Percentiles rank a stretch among this genome's conserved stretches.
These are phyloP conservation scores for Drosophila hydei DNA, from an alignment of 1,140 invertebrate species.

Conservation along the genomic window DNA sequence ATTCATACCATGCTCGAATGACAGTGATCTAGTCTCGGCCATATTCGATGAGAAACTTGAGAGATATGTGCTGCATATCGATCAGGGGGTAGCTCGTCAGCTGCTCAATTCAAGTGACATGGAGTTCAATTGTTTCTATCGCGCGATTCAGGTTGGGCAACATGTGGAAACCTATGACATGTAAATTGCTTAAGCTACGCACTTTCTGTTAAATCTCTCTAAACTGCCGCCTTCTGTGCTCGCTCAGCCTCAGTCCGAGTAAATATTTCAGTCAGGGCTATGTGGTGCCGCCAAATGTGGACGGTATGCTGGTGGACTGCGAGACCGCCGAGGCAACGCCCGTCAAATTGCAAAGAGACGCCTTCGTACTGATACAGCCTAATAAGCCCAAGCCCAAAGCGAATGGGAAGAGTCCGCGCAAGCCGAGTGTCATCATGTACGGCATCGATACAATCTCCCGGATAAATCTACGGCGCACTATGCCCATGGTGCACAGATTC, in stretches of 20 bases:
- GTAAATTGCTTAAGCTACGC: conserved; percentile 15
- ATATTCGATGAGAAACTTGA: conserved; percentile 22
- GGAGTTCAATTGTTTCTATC: conserved; percentile 46
- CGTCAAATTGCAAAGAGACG: conserved; percentile 44
- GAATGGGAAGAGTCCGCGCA: background rate
- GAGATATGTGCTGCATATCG: conserved; percentile 48
- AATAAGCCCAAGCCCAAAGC: background rate
- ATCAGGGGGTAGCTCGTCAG: conserved; percentile 29
- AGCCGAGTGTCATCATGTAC: conserved; percentile 63
- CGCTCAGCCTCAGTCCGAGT: conserved; percentile 5
- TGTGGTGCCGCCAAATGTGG: conserved; percentile 47
- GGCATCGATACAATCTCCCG: conserved; percentile 62
- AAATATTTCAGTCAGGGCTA: conserved; percentile 40
- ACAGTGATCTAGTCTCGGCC: conserved; percentile 43
- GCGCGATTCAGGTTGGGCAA: conserved; percentile 31
- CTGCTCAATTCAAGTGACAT: conserved; percentile 8
- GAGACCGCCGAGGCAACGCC: background rate
- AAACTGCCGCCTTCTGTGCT: background rate
- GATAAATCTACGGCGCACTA: conserved; percentile 82
- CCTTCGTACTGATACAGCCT: conserved; percentile 49
- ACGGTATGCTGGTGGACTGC: conserved; percentile 52
- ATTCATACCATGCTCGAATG: conserved; percentile 53
- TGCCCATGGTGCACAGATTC: conserved; percentile 53
- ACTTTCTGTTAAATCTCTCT: background rate
- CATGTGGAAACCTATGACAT: conserved; percentile 38